A percentile compares a stretch with the other conserved stretches of the same genome.
Evolutionary conservation across 1,140 invertebrate species (phyloP).

Genomic region (Pachyrhynchus sulphureomaculatus): DNA sequence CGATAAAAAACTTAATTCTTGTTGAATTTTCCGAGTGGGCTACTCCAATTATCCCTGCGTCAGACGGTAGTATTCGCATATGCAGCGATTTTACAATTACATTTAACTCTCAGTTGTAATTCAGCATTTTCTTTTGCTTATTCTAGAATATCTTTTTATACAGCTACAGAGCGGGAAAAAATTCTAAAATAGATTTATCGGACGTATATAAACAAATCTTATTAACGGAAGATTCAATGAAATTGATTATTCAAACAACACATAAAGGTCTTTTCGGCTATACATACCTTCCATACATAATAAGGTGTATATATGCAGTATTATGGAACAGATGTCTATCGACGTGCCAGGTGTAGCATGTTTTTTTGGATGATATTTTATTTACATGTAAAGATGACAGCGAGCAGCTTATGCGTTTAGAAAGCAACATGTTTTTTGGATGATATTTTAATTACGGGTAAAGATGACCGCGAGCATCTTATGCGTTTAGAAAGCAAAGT

Average conservation of each 20-base stretch:
- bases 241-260: conserved; percentile 51
- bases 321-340: too few relatives aligned
- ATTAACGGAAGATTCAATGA: conserved; percentile 43
- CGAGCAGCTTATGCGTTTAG: conserved; percentile 31
- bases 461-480: conserved; percentile 33
- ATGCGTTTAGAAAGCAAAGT: conserved; percentile 32
- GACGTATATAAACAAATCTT: conserved; percentile 49
- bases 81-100: conserved; percentile 49
- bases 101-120: conserved; percentile 32
- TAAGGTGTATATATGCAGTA: too few relatives aligned
- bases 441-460: conserved; percentile 41
- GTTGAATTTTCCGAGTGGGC: background rate
- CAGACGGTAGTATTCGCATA: conserved; percentile 47
- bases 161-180: conserved; percentile 29
- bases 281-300: too few relatives aligned
- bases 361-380: conserved; percentile 40
- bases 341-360: too few relatives aligned
- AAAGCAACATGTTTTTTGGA: conserved; percentile 38
- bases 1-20: background rate
- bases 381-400: conserved; percentile 34
- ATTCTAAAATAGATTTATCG: conserved; percentile 32
- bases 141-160: conserved; percentile 33
- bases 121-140: conserved; percentile 26
- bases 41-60: conserved; percentile 38
- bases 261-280: conserved; percentile 17